Base-by-base conservation (phyloP, 2,797 vertebrate genomes). In the Enteromius radiatus region DNA sequence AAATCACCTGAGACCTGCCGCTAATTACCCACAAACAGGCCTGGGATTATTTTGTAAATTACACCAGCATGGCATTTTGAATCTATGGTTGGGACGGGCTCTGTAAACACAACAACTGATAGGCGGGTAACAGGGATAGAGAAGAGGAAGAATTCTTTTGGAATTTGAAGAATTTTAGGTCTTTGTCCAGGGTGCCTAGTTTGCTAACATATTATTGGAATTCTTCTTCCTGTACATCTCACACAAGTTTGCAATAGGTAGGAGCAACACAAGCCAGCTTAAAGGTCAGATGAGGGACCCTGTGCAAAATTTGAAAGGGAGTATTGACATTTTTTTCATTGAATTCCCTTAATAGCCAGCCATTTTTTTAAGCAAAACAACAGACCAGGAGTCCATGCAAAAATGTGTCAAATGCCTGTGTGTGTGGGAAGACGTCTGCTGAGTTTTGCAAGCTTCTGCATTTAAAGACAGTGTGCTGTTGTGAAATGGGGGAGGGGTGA, bases 31-130 rank as follows among this genome's bases (percentile, higher is more conserved):
- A 85, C 85, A 84, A 92, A 91, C 84, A 91, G 91, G 90, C 87
- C 84, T 89, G 93, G 94, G 95, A 95, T 94, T 94, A 93, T 94
- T 95, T 94, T 93, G 93, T 93, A 95, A 95, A 94, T 95, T 92
- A 93, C 92, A 94, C 91, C 90, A 90, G 91, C 59, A 69, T 56
- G 85, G 84, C 81, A 90, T 90, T 91, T 82, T 82, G 89, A 86
- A 82, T 75, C 79, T n/a, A 63, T 36, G 56, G 80, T 67, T 38
- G 70, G 45, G 61, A 56, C 45, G 23, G 78, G 69, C 70, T 77
- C 28, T 78, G 80, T 86, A 88, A 89, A 88, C 87, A 88, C 59
- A 63, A 43, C 73, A 84, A 86, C 64, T 78, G 65, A 61, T 33
- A 52, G 87, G 81, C 41, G 82, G 59, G 61, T 64, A 49, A 49